phyloP scores from a whole-genome alignment of 2,797 vertebrate genomes.

The Zalophus californianus region DNA sequence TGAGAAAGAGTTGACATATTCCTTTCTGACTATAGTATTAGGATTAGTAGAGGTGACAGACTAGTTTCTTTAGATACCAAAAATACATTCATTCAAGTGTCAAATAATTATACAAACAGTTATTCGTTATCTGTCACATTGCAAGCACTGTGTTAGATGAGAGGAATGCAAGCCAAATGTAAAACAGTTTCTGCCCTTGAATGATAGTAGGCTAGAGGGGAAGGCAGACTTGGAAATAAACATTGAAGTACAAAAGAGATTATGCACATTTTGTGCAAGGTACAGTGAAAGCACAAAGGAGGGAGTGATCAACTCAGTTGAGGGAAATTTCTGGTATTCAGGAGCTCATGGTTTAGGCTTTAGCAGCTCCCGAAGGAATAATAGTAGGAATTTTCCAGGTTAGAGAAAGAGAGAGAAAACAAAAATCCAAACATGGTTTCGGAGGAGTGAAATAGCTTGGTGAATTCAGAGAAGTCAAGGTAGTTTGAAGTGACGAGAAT shows the following conservation, averaged over 20 bases:
- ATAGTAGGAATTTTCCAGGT: background rate
- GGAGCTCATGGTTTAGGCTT: background rate
- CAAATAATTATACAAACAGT: background rate
- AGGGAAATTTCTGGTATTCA: background rate
- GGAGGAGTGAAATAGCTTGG: background rate
- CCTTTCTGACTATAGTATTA: background rate
- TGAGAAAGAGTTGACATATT: conserved; percentile 11
- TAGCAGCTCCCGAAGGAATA: conserved; percentile 6
- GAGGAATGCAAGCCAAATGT: background rate
- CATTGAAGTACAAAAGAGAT: background rate
- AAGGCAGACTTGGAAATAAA: background rate
- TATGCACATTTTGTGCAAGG: background rate
- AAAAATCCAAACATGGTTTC: background rate
- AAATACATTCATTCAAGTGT: background rate
- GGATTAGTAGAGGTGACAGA: conserved; percentile 25
- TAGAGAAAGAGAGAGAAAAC: background rate
- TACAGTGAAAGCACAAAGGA: background rate
- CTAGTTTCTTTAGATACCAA: background rate
- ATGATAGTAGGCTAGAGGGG: background rate
- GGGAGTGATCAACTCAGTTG: background rate
- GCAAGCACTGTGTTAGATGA: conserved; percentile 14
- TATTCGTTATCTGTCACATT: conserved; percentile 20
- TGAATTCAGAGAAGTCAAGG: background rate
- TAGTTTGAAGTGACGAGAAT: background rate
- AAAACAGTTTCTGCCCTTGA: background rate